A percentile compares a stretch with the other conserved stretches of the same genome.
Evolutionary conservation across 2,113 vertebrate genomes (phyloP).

Genomic region (Noctilio leporinus): DNA sequence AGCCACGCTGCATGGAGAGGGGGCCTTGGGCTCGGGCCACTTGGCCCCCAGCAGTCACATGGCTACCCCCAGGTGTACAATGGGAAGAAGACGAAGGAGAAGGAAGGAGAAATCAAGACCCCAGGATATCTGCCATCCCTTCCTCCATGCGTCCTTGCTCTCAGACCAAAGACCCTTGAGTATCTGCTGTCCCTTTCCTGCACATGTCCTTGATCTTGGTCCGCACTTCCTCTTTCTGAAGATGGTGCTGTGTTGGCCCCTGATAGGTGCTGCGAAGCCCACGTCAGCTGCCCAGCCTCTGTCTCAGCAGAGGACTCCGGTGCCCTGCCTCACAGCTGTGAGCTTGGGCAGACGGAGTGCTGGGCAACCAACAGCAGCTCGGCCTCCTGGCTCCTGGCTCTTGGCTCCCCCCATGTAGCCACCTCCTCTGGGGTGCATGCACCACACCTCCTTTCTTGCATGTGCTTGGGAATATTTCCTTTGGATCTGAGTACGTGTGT

Average conservation of each 20-base stretch:
- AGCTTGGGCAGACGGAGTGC: neutral
- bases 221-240: neutral
- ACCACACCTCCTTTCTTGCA: neutral
- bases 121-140: neutral
- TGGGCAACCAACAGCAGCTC: neutral
- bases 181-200: neutral
- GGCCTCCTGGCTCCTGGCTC: rapidly evolving
- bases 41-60: neutral
- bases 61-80: rapidly evolving
- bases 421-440: rapidly evolving
- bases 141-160: neutral
- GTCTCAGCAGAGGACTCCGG: neutral
- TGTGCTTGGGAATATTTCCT: neutral
- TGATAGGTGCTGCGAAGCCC: neutral
- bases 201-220: neutral
- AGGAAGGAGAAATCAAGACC: neutral
- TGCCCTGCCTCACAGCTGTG: neutral
- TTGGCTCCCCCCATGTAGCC: too few relatives aligned
- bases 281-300: neutral
- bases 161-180: neutral
- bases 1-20: slow-evolving; percentile 75
- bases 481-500: neutral
- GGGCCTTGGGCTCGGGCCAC: slow-evolving; percentile 68
- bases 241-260: neutral
- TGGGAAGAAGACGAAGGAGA: neutral